Evolutionary conservation across 2,888 invertebrate species (phyloP), one percentile per base, ranked within the genome.

Genomic region (Drosophila greeni): DNA sequence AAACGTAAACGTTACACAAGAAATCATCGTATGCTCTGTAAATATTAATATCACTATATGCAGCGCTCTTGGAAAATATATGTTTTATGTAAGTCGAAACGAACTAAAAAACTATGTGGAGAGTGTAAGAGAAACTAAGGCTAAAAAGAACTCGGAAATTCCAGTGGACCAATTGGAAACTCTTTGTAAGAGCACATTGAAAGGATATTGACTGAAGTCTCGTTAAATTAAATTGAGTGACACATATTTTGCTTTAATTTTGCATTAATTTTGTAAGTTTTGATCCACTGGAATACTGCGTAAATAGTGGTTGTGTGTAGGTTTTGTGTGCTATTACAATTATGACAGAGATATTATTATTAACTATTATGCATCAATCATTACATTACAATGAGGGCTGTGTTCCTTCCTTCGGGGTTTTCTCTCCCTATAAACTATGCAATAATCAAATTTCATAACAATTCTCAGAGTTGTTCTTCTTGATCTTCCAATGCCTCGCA

Each of bases 31-130:
- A 62, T 76, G 57, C 59, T 69, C 49, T 72, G 76, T 85, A 82
- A 76, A 79, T 72, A 72, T 84, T 81, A 82, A 82, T 82, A 82
- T 82, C 81, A 82, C 81, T 82, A 82, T 85, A 82, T 45, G 71
- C 85, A 79, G 83, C 81, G 85, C 79, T 80, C 71, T 67, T 82
- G 66, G 48, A 76, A 84, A 58, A 55, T 18, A 29, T 18, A 26
- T 12, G 26, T 33, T 18, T 18, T 18, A 26, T 12, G 26, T 33
- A 58, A 52, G 62, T 34, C 5, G 56, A 34, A 42, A 16, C n/a
- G 82, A 67, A 59, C 42, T 51, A 42, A 82, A 82, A 49, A 79
- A 52, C 64, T 55, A 70, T 61, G 74, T 70, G 62, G 67, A 64
- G 65, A 69, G 54, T 65, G 60, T 70, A 66, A 12, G 8, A 53